Evolutionary conservation across 2,113 vertebrate species (phyloP).

Genomic region (Eulacestoma nigropectus): DNA sequence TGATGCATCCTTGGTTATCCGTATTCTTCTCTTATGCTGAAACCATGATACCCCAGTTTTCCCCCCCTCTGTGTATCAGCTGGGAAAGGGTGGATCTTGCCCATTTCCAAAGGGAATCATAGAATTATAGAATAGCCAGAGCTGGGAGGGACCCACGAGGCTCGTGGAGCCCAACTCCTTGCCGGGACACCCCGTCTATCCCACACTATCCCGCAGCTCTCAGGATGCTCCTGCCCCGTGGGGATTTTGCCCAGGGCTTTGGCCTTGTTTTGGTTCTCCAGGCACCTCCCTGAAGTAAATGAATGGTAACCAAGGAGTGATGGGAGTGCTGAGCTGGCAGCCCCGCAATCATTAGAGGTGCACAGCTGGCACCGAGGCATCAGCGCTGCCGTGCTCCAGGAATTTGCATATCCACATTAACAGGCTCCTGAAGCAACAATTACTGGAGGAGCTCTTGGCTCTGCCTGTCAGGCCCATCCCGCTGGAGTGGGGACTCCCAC

Average conservation of each 20-base stretch:
- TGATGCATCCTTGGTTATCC: neutral
- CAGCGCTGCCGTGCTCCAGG: neutral
- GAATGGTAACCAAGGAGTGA: neutral
- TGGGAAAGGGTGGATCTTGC: neutral
- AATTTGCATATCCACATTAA: neutral
- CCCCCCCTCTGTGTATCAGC: rapidly evolving
- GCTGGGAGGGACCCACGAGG: neutral
- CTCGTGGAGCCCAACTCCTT: rapidly evolving
- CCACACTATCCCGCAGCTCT: neutral
- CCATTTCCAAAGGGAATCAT: neutral
- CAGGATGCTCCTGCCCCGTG: rapidly evolving
- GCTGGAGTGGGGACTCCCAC: neutral
- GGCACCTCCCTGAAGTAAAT: neutral
- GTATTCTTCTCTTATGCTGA: neutral
- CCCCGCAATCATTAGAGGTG: neutral
- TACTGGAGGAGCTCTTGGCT: neutral
- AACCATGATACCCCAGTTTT: neutral
- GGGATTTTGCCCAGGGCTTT: neutral
- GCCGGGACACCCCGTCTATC: neutral
- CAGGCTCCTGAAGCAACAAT: neutral
- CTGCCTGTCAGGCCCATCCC: neutral
- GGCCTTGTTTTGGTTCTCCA: neutral
- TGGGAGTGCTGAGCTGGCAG: neutral
- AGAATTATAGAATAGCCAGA: neutral
- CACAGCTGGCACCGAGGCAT: neutral